Evolutionary conservation across 1,140 invertebrate species (phyloP).

Genomic region (Drosophila yakuba): DNA sequence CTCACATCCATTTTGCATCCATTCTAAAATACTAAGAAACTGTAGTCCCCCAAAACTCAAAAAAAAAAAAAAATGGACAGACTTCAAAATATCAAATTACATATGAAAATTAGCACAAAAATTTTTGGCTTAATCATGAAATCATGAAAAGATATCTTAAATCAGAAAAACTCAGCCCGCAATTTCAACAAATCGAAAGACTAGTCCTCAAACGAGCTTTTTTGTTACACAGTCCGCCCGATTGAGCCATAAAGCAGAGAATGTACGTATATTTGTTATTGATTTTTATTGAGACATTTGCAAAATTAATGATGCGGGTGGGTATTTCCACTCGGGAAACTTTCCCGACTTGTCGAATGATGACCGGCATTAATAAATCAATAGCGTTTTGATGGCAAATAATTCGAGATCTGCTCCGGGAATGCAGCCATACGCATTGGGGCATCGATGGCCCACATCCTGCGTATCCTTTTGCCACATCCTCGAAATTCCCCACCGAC

Average conservation of each 20-base stretch:
- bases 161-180: conserved; percentile 5
- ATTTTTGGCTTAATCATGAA: background rate
- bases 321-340: conserved; percentile 7
- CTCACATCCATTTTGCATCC: background rate
- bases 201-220: conserved; percentile 11
- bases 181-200: conserved; percentile 10
- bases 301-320: conserved; percentile 56
- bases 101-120: no score
- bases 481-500: background rate
- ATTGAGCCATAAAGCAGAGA: conserved; percentile 55
- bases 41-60: no score
- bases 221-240: background rate
- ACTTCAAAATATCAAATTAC: no score
- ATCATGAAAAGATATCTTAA: conserved; percentile 2
- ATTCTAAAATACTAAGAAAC: background rate
- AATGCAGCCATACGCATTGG: conserved; percentile 43
- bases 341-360: conserved; percentile 46
- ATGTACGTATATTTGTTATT: conserved; percentile 58
- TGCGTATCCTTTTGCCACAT: conserved; percentile 24
- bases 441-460: conserved; percentile 18
- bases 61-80: no score
- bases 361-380: conserved; percentile 73
- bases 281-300: conserved; percentile 79
- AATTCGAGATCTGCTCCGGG: conserved; percentile 49
- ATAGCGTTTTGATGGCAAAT: conserved; percentile 75